Percentiles rank a stretch among this genome's conserved stretches.
phyloP scores from a whole-genome alignment of 2,113 vertebrate species.

The Capreolus pygargus region DNA sequence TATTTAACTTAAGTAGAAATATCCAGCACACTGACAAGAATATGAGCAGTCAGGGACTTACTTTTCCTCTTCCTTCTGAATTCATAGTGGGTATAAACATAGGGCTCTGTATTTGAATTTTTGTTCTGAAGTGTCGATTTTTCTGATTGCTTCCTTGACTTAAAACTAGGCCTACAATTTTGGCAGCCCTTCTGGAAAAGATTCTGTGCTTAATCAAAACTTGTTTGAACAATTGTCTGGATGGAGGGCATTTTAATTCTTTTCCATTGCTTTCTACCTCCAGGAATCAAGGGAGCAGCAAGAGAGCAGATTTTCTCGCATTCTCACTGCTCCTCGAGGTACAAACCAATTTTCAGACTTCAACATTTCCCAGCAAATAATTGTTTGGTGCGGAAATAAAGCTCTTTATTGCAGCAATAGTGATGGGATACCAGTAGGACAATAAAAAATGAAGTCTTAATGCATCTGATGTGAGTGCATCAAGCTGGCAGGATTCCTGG shows the following conservation, averaged over 20 bases:
- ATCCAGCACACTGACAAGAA: background rate
- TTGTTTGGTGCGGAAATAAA: conserved; percentile 70
- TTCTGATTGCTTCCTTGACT: conserved; percentile 8
- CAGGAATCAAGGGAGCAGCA: background rate
- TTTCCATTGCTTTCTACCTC: conserved; percentile 8
- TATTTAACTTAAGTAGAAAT: background rate
- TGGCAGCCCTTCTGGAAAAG: conserved; percentile 24
- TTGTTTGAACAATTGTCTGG: background rate
- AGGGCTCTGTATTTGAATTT: background rate
- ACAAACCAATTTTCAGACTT: conserved; percentile 61
- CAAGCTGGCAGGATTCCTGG: conserved; percentile 62
- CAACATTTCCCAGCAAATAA: conserved; percentile 59
- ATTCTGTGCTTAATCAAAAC: conserved; percentile 52
- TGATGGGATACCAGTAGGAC: conserved; percentile 22
- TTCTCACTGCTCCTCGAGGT: conserved; percentile 48
- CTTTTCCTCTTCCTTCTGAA: background rate
- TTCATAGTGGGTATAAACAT: background rate
- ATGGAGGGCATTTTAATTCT: conserved; percentile 30
- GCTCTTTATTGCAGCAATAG: conserved; percentile 29
- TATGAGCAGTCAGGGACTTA: background rate
- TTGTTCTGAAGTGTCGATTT: conserved; percentile 23
- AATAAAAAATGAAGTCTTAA: conserved; percentile 65
- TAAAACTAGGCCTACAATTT: conserved; percentile 17
- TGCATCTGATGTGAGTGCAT: conserved; percentile 45
- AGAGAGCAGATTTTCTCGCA: conserved; percentile 48